Evolutionary conservation across 2,113 vertebrate species (phyloP).

Genomic region (Dipodomys spectabilis): DNA sequence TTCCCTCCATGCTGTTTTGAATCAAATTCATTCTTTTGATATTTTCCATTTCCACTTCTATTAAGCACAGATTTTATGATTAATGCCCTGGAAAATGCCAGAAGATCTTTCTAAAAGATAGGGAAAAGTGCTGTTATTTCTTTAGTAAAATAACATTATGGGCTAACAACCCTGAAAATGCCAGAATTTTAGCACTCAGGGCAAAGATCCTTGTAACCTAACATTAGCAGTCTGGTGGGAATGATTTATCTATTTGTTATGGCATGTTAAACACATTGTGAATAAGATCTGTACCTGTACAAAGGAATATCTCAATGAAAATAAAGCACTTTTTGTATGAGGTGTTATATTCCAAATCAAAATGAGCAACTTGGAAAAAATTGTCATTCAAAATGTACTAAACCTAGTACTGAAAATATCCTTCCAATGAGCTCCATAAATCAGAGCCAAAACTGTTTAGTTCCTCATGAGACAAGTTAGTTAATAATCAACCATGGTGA

Average conservation of each 20-base stretch:
- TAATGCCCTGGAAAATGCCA: constrained; percentile 71
- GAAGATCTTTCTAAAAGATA: constrained; percentile 65
- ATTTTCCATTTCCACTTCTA: constrained; percentile 69
- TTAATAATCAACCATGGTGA: rapidly evolving
- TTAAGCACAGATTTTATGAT: constrained; percentile 73
- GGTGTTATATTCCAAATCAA: constrained; percentile 37
- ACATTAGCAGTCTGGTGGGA: not conserved
- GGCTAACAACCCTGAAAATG: constrained; percentile 51
- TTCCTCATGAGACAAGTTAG: constrained; percentile 37
- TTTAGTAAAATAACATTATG: constrained; percentile 67
- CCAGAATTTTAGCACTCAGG: constrained; percentile 60
- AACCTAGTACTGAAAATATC: constrained; percentile 55
- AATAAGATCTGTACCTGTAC: not conserved
- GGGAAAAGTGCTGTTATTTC: constrained; percentile 64
- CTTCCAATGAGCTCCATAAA: not conserved
- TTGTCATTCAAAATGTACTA: not conserved
- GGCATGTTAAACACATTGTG: constrained; percentile 30
- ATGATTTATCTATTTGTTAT: constrained; percentile 68
- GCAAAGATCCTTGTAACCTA: constrained; percentile 48
- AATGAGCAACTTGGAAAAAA: constrained; percentile 38
- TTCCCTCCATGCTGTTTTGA: constrained; percentile 29
- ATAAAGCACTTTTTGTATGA: constrained; percentile 48
- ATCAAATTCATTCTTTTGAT: constrained; percentile 65
- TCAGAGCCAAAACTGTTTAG: not conserved
- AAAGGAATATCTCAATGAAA: constrained; percentile 49